phyloP scores from a whole-genome alignment of 2,888 invertebrate genomes.

The Agriopis aurantiaria region DNA sequence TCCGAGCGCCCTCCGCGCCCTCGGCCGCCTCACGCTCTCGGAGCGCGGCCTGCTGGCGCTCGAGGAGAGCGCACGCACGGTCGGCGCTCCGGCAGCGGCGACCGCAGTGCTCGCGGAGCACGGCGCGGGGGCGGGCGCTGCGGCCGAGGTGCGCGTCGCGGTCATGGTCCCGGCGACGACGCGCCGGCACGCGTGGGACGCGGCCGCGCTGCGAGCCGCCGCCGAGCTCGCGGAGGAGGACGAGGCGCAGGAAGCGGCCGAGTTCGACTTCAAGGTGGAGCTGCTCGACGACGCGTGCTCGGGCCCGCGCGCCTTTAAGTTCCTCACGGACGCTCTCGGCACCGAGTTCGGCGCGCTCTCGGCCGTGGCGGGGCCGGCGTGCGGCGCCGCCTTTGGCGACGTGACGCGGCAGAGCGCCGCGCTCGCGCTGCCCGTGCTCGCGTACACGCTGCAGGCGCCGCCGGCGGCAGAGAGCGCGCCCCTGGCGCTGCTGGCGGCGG shows the following conservation, averaged over 20 bases:
- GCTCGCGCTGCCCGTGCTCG: constrained; percentile 68
- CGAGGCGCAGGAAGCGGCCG: constrained; percentile 30
- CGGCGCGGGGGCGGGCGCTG: constrained; percentile 48
- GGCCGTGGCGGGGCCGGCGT: constrained; percentile 73
- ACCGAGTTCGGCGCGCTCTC: constrained; percentile 70
- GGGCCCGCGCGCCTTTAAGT: constrained; percentile 67
- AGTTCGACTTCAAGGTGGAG: constrained; percentile 64
- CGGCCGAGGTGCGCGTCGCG: constrained; percentile 60
- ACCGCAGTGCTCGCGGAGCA: constrained; percentile 49
- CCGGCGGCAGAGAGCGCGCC: constrained; percentile 55
- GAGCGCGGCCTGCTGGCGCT: constrained; percentile 56
- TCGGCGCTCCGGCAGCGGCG: constrained; percentile 53
- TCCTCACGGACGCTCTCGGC: constrained; percentile 68
- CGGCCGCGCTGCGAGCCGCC: constrained; percentile 61
- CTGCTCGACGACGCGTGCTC: constrained; percentile 69
- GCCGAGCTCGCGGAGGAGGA: constrained; percentile 69
- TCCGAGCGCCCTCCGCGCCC: constrained; percentile 61
- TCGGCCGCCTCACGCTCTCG: constrained; percentile 59
- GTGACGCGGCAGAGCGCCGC: constrained; percentile 67
- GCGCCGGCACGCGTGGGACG: constrained; percentile 47
- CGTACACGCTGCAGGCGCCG: constrained; percentile 67
- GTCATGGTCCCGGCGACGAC: constrained; percentile 50
- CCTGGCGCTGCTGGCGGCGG: constrained; percentile 63
- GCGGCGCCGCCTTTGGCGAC: constrained; percentile 70
- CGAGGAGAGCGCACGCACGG: constrained; percentile 39